Evolutionary conservation across 2,888 invertebrate genomes (phyloP), one percentile per base, ranked within the genome.

Genomic region (Perdita meconis): DNA sequence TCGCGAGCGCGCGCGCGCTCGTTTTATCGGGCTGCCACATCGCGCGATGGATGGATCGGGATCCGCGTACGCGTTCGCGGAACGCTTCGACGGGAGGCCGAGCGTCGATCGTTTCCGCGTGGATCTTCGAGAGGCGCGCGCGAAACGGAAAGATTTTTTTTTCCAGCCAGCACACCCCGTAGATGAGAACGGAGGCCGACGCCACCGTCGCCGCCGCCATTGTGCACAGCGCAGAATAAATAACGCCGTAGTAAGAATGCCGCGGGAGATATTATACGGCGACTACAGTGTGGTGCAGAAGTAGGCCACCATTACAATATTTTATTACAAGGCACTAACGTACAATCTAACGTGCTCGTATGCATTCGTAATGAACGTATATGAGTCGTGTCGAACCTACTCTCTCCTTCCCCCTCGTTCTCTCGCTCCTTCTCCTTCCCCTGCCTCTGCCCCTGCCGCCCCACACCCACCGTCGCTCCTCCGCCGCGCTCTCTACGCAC

Each of bases 351-450:
- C 91, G 89, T 90, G 89, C 90, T 89, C 89, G 89, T 90, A 90
- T 92, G 90, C 92, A 92, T 92, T 92, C 89, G 90, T 92, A 91
- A 92, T 92, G 91, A 91, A 90, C 90, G 90, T 91, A 89, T 91
- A 91, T 91, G 91, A 91, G 91, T 92, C 91, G 91, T 89, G 90
- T 90, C 89, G 90, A 90, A 90, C 84, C 81, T 82, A 78, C 84
- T 78, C 85, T 79, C 83, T 80, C 82, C 71, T 72, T 78, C 80
- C 42, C 75, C 64, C 73, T 76, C 82, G 40, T 67, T 72, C 78
- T 63, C 69, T 42, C 64, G 59, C 55, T 16, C 40, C 8, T 36
- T 16, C 57, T 73, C 70, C 40, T 56, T 30, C 34, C 24, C 61
- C n/a, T 72, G 57, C 38, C 69, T 60, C 53, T 70, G 71, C 71